phyloP scores from a whole-genome alignment of 2,888 invertebrate species.

The Pseudococcus viburni region DNA sequence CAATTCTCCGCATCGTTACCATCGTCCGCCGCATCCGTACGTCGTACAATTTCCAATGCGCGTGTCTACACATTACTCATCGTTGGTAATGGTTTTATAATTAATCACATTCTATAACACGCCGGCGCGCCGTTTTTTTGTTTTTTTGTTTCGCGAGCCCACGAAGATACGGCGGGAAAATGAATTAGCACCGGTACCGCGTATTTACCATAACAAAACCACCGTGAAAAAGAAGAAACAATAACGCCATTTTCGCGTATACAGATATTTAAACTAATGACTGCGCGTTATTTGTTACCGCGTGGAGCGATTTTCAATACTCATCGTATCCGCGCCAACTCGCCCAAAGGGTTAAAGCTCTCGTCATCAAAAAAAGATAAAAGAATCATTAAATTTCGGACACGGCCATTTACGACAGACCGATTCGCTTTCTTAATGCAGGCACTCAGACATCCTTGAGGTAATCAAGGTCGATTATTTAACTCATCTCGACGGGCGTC shows the following conservation, averaged over 20 bases:
- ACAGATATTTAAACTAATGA: slow-evolving; percentile 34
- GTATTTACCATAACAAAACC: slow-evolving; percentile 29
- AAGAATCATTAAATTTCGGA: slow-evolving; percentile 56
- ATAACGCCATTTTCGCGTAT: neutral
- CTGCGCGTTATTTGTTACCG: slow-evolving; percentile 28
- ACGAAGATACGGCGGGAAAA: slow-evolving; percentile 25
- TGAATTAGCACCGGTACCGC: slow-evolving; percentile 21
- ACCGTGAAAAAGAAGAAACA: slow-evolving; percentile 32
- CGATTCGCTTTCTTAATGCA: neutral
- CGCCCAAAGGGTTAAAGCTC: slow-evolving; percentile 44
- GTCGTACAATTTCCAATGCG: slow-evolving; percentile 13
- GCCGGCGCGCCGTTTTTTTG: neutral
- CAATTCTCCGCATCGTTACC: slow-evolving; percentile 32
- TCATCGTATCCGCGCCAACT: neutral
- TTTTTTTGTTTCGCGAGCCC: neutral
- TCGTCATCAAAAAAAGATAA: slow-evolving; percentile 33
- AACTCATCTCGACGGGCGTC: slow-evolving; percentile 29
- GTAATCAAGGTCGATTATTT: slow-evolving; percentile 54
- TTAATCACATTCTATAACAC: slow-evolving; percentile 32
- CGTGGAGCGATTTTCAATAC: neutral
- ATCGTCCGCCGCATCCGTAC: neutral
- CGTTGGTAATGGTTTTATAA: slow-evolving; percentile 33
- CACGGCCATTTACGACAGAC: slow-evolving; percentile 10
- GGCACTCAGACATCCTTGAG: slow-evolving; percentile 40
- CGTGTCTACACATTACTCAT: slow-evolving; percentile 40